Evolutionary conservation across 2,888 invertebrate species (phyloP).

Genomic region (Ischnus inquisitorius): DNA sequence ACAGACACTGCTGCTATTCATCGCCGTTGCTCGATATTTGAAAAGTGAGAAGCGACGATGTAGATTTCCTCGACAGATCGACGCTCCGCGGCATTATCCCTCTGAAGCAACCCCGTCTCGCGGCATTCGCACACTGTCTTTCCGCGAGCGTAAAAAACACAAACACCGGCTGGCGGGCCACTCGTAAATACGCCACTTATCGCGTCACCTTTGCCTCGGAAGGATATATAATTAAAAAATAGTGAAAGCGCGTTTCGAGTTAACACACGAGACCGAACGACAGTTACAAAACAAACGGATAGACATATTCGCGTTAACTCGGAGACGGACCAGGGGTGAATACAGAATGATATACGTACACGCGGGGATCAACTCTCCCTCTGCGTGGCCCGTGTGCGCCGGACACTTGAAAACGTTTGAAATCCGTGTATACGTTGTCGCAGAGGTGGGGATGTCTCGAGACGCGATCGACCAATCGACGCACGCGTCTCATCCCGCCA

Average conservation of each 20-base stretch:
- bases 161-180: constrained; percentile 24
- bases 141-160: not conserved
- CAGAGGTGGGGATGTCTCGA: constrained; percentile 67
- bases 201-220: constrained; percentile 3
- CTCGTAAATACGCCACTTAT: not conserved
- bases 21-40: constrained; percentile 61
- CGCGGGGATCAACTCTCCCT: constrained; percentile 71
- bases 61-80: not conserved
- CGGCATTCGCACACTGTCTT: not conserved
- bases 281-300: constrained; percentile 24
- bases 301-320: constrained; percentile 50
- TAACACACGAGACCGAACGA: not conserved
- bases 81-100: constrained; percentile 27
- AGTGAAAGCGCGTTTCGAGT: not conserved
- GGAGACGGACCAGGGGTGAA: constrained; percentile 69
- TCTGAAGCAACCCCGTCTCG: constrained; percentile 64
- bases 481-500: constrained; percentile 76
- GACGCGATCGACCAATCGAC: constrained; percentile 70
- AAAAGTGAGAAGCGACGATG: constrained; percentile 68
- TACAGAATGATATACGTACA: constrained; percentile 71
- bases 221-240: not conserved
- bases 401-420: constrained; percentile 75
- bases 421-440: constrained; percentile 75
- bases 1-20: constrained; percentile 36
- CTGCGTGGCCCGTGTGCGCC: constrained; percentile 63